Percentiles rank a stretch among this genome's conserved stretches.
These are phyloP conservation scores for Mythimna loreyi DNA, from an alignment of 2,888 invertebrate genomes.

Conservation along the genomic window DNA sequence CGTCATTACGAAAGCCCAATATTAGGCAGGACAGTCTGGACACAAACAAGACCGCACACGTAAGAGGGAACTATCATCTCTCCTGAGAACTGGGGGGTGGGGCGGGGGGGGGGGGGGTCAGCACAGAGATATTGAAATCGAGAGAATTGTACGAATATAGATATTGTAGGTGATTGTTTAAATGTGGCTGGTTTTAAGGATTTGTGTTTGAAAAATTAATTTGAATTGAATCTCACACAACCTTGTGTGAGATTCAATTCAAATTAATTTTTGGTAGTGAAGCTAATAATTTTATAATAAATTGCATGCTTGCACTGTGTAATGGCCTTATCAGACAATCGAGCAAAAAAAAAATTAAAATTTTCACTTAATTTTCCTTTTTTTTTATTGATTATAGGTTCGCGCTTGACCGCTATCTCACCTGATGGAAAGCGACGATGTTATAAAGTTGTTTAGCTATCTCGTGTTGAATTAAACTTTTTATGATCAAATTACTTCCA, in stretches of 20 bases:
- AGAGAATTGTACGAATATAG: conserved; percentile 63
- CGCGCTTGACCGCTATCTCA: too few relatives aligned
- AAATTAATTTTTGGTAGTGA: background rate
- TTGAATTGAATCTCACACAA: too few relatives aligned
- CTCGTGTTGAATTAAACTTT: background rate
- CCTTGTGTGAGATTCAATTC: background rate
- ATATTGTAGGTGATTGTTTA: conserved; percentile 64
- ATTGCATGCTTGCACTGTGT: background rate
- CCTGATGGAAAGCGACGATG: too few relatives aligned
- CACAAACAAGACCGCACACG: conserved; percentile 86
- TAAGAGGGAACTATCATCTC: conserved; percentile 79
- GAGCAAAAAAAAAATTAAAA: background rate
- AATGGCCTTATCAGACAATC: background rate
- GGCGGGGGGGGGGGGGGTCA: conserved; percentile 26
- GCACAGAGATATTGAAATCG: conserved; percentile 69
- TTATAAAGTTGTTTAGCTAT: too few relatives aligned
- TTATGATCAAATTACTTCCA: background rate
- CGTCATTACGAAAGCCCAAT: conserved; percentile 83
- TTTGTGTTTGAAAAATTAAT: conserved; percentile 6
- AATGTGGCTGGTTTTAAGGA: conserved; percentile 36
- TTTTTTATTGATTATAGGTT: too few relatives aligned
- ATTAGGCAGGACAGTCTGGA: conserved; percentile 81
- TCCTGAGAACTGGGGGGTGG: conserved; percentile 65
- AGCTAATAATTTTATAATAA: background rate
- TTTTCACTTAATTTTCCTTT: background rate